Conservation (phyloP, 2,113 vertebrate species). For the Boleophthalmus pectinirostris region DNA sequence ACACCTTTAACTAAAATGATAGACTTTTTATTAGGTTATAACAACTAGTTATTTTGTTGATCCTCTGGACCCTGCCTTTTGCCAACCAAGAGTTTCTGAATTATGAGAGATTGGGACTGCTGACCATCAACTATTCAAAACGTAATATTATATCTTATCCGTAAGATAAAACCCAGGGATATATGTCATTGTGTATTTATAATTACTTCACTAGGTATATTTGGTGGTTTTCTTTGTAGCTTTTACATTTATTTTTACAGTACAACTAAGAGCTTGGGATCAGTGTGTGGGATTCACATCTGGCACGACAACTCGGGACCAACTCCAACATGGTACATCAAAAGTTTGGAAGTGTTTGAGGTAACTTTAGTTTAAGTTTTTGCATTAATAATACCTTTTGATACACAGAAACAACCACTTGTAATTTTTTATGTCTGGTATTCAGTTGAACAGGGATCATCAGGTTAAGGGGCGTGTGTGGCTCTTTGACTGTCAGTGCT, state of each 20-base stretch:
- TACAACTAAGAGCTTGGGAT: conserved; percentile 72
- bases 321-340: conserved; percentile 79
- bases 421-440: not conserved
- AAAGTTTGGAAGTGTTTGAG: conserved; percentile 75
- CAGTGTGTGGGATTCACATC: conserved; percentile 75
- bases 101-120: too few species aligned
- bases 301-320: conserved; percentile 82
- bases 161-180: too few species aligned
- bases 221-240: not conserved
- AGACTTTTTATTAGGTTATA: not conserved
- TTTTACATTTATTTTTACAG: conserved; percentile 52
- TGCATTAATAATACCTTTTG: not conserved
- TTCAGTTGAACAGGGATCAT: conserved; percentile 58
- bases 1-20: not conserved
- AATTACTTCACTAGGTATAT: not conserved
- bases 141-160: too few species aligned
- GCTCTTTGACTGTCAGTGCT: conserved; percentile 80
- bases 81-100: too few species aligned
- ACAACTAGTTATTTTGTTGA: not conserved
- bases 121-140: too few species aligned
- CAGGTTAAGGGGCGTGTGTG: conserved; percentile 47
- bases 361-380: conserved; percentile 18
- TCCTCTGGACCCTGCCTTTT: not conserved
- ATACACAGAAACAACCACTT: not conserved
- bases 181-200: not conserved